Conservation (phyloP, 2,888 invertebrate genomes). For the Clunio marinus region DNA sequence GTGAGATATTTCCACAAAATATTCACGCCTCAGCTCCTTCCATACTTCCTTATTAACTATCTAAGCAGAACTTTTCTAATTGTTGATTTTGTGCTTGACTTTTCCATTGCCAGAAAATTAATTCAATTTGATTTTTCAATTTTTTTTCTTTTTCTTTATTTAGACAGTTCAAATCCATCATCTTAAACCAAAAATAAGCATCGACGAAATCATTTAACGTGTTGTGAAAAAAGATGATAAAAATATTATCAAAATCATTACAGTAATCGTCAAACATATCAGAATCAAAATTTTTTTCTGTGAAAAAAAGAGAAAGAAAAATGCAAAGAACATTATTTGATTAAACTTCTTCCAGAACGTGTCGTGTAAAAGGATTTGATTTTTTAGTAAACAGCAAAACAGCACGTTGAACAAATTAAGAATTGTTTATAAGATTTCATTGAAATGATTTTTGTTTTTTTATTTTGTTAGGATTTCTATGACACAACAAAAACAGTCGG, state of each 20-base stretch:
- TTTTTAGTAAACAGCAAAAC: not conserved
- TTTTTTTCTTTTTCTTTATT: too few relatives aligned
- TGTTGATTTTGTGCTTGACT: too few relatives aligned
- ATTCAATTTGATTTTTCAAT: too few relatives aligned
- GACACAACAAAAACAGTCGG: not conserved
- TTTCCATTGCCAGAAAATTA: too few relatives aligned
- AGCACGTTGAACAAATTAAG: not conserved
- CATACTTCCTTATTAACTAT: too few relatives aligned
- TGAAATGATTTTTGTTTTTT: not conserved
- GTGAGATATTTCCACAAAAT: too few relatives aligned
- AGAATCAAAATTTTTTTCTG: constrained; percentile 88
- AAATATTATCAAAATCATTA: constrained; percentile 72
- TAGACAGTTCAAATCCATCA: too few relatives aligned
- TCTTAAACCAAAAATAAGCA: too few relatives aligned
- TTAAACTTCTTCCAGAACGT: not conserved
- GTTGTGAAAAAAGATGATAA: constrained; percentile 47
- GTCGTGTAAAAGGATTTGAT: not conserved
- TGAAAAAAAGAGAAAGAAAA: constrained; percentile 58
- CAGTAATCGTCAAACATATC: constrained; percentile 74
- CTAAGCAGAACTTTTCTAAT: too few relatives aligned
- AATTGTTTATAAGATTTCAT: not conserved
- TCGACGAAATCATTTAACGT: not conserved
- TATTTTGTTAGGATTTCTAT: too few relatives aligned
- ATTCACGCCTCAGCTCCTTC: too few relatives aligned
- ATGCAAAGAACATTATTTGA: constrained; percentile 22